These are phyloP conservation scores for Idaea biselata DNA, from an alignment of 2,888 invertebrate species.

Conservation along the genomic window DNA sequence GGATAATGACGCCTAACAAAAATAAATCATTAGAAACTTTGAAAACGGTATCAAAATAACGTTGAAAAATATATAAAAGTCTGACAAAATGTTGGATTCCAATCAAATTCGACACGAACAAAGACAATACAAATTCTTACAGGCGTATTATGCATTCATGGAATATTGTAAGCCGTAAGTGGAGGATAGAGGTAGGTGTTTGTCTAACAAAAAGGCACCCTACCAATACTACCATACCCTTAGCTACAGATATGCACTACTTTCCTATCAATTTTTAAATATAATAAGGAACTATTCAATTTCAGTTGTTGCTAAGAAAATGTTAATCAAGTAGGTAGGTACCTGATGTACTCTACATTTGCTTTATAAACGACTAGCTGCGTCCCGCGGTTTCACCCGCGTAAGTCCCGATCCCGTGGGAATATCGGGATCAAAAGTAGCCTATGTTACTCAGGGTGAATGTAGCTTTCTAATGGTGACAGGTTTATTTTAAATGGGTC, in stretches of 20 bases:
- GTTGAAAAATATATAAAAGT: conserved; percentile 35
- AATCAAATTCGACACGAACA: conserved; percentile 64
- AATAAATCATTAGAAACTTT: background rate
- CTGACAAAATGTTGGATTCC: conserved; percentile 43
- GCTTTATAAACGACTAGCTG: no score
- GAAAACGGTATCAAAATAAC: background rate
- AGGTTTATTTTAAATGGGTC: no score
- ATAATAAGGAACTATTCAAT: no score
- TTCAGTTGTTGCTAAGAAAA: no score
- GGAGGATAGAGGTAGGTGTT: background rate
- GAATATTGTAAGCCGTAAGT: conserved; percentile 60
- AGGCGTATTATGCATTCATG: conserved; percentile 76
- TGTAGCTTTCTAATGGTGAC: no score
- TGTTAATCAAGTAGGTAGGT: no score
- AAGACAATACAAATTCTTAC: conserved; percentile 62
- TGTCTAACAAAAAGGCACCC: background rate
- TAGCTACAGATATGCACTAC: background rate
- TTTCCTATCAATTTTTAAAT: background rate
- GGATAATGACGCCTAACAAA: conserved; percentile 7
- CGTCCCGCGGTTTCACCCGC: no score
- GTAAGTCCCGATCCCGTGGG: no score
- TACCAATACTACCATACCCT: background rate
- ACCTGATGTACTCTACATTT: no score
- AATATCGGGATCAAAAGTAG: no score
- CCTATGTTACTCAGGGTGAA: no score